Evolutionary conservation across 1,140 invertebrate genomes (phyloP).

Genomic region (Drosophila ambigua): DNA sequence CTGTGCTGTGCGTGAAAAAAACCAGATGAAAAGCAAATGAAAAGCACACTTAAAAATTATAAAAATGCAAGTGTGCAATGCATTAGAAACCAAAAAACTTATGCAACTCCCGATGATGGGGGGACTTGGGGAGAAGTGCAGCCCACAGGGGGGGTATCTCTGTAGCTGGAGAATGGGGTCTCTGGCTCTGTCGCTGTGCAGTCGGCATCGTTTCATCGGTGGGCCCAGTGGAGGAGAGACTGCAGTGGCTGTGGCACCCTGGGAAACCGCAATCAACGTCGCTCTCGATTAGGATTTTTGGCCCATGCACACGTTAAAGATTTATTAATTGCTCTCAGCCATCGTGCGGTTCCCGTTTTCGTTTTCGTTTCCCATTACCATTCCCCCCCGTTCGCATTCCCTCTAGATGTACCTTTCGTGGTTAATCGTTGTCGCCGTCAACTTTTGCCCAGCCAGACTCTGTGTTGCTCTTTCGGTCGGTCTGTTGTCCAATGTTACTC

Average conservation of each 20-base stretch:
- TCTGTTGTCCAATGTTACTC: constrained; percentile 20
- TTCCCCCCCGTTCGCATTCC: neutral
- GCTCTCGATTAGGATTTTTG: constrained; percentile 68
- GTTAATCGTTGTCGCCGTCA: constrained; percentile 60
- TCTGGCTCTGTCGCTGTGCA: neutral
- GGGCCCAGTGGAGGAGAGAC: neutral
- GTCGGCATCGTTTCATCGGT: constrained; percentile 49
- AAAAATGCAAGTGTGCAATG: constrained; percentile 56
- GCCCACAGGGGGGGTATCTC: constrained; percentile 10
- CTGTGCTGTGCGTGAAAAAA: constrained; percentile 30
- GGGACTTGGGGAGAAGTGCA: too few species aligned
- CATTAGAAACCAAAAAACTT: constrained; percentile 52
- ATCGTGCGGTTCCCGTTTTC: constrained; percentile 23
- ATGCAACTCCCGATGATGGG: constrained; percentile 47
- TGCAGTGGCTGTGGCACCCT: constrained; percentile 41
- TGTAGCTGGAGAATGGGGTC: constrained; percentile 5
- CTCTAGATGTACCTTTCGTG: constrained; percentile 8
- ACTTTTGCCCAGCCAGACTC: constrained; percentile 34
- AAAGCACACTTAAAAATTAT: constrained; percentile 47
- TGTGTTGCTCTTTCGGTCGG: constrained; percentile 27
- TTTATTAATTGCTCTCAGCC: constrained; percentile 72
- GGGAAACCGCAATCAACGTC: constrained; percentile 72
- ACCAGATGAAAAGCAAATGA: constrained; percentile 19
- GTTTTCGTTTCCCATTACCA: neutral
- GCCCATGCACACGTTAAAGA: constrained; percentile 59